Conservation (phyloP, 1,140 invertebrate species). For the Littorina saxatilis region DNA sequence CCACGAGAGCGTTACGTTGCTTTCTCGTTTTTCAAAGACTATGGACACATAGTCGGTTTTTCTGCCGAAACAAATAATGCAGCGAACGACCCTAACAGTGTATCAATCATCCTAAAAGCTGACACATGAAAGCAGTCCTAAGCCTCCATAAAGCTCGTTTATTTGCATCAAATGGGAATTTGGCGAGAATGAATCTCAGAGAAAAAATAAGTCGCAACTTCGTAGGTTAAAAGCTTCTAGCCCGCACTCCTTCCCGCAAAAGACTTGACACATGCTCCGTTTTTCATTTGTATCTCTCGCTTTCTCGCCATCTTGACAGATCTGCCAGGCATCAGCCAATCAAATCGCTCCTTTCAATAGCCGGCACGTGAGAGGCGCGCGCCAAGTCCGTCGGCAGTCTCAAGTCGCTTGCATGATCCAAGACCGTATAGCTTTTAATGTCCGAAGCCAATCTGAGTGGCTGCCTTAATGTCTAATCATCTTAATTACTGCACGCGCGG, state of each 20-base stretch:
- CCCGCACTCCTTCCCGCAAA: background rate
- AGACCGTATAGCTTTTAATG: constrained; percentile 15
- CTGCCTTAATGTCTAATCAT: constrained; percentile 22
- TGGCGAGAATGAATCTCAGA: background rate
- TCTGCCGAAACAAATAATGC: too few species aligned
- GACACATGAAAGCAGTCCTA: too few species aligned
- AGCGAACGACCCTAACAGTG: too few species aligned
- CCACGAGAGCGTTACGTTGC: too few species aligned
- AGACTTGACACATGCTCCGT: background rate
- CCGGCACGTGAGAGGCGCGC: constrained; percentile 24
- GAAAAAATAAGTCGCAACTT: background rate
- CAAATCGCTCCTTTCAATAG: constrained; percentile 12
- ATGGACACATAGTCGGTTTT: too few species aligned
- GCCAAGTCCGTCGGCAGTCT: background rate
- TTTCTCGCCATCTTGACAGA: constrained; percentile 11
- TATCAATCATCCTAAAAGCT: too few species aligned
- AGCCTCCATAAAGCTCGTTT: background rate
- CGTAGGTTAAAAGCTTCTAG: background rate
- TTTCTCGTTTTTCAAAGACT: too few species aligned
- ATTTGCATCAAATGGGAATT: background rate
- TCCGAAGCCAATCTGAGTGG: background rate
- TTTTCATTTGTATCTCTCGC: constrained; percentile 30
- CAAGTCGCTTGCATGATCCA: background rate
- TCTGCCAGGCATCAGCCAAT: constrained; percentile 19
- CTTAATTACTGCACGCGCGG: constrained; percentile 28